Evolutionary conservation across 2,797 vertebrate species (phyloP).

Genomic region (Cossypha caffra): DNA sequence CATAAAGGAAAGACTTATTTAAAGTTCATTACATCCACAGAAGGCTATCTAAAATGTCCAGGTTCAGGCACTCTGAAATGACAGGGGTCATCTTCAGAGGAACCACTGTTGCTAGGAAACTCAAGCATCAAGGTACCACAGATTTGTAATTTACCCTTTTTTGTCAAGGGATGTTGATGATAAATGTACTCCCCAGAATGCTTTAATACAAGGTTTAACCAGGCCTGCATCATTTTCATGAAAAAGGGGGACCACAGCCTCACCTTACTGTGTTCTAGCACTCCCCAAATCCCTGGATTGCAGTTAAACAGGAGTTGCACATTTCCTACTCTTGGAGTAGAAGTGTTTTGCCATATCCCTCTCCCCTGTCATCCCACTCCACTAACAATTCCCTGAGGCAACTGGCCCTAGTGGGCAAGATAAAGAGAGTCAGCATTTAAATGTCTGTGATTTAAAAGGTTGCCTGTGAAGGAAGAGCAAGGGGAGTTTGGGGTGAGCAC

Average conservation of each 20-base stretch:
- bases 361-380: not conserved
- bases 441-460: not conserved
- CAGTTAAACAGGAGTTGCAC: not conserved
- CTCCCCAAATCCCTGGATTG: not conserved
- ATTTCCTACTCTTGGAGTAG: not conserved
- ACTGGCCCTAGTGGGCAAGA: not conserved
- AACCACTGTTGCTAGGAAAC: constrained; percentile 22
- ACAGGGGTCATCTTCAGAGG: not conserved
- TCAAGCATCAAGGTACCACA: not conserved
- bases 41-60: constrained; percentile 3
- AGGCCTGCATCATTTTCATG: not conserved
- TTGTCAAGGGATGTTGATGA: not conserved
- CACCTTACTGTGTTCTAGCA: not conserved
- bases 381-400: not conserved
- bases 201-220: not conserved
- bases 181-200: not conserved
- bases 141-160: not conserved
- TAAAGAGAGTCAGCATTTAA: not conserved
- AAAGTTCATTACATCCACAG: not conserved
- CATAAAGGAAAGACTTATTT: not conserved
- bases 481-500: no score
- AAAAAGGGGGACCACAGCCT: not conserved
- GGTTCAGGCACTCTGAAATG: not conserved
- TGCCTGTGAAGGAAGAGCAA: not conserved
- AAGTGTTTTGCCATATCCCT: not conserved